Percentiles rank a stretch among this genome's conserved stretches.
These are phyloP conservation scores for Samia ricini DNA, from an alignment of 1,140 invertebrate genomes.

Conservation along the genomic window DNA sequence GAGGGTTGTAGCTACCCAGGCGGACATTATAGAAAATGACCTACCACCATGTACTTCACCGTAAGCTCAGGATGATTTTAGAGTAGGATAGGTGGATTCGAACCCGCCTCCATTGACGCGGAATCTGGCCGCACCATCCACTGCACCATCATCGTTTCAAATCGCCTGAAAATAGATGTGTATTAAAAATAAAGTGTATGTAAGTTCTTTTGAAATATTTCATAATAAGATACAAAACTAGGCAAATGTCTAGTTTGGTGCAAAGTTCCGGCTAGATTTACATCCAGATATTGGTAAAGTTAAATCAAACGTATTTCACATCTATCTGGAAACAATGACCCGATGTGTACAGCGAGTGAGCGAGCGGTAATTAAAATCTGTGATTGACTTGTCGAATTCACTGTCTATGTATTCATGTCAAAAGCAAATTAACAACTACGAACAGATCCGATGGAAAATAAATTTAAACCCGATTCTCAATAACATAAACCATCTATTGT, in stretches of 20 bases:
- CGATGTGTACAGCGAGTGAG: background rate
- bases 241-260: background rate
- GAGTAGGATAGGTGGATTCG: too few species aligned
- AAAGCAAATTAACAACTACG: background rate
- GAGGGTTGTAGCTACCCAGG: too few species aligned
- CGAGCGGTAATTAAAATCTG: background rate
- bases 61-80: too few species aligned
- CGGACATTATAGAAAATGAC: too few species aligned
- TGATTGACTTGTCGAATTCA: background rate
- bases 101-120: too few species aligned
- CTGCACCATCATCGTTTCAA: too few species aligned
- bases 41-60: too few species aligned
- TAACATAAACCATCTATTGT: background rate
- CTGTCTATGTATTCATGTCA: background rate
- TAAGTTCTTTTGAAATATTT: too few species aligned
- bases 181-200: too few species aligned
- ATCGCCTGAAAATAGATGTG: too few species aligned
- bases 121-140: too few species aligned
- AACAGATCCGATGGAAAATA: background rate
- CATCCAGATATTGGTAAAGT: background rate
- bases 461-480: background rate
- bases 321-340: background rate
- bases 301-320: background rate
- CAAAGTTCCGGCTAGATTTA: background rate
- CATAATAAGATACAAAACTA: too few species aligned